Base-by-base conservation (phyloP, 2,113 vertebrate genomes). In the Oncorhynchus mykiss region DNA sequence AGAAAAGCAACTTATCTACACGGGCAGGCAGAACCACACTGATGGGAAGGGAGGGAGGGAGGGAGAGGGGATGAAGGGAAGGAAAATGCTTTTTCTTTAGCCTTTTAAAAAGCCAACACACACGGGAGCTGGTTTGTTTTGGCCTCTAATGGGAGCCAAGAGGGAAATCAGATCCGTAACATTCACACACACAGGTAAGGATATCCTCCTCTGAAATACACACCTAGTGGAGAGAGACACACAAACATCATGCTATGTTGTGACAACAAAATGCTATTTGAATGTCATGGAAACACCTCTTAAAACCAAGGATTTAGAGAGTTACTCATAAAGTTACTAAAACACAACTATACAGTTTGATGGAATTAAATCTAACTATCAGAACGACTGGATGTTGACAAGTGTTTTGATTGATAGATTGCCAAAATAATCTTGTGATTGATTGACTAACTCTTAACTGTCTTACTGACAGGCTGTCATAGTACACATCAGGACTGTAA, bases 1-100 rank as follows among this genome's bases (percentile, higher is more conserved):
- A 14, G 11, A 70, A 54, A 80, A 67, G 12, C 62, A 78, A 73
- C 71, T 73, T 83, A 86, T 82, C 79, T 64, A 31, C 57, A 77
- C 13, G 20, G 49, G 72, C 71, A 80, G 77, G 45, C 71, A 22
- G 24, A 76, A 71, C 66, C 14, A 67, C 0, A 66, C 57, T 14
- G 81, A 83, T 82, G 80, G 60, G 80, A 45, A 45, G 80, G 34
- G 18, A 51, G 22, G 48, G 18, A 51, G 22, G 48, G 57, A 62
- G 20, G 57, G 25, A n/a, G 51, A 24, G 14, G 25, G 49, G 75
- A 20, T 16, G 11, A 72, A 72, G 27, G 22, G 0, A 45, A 8
- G 39, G 39, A 39, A 39, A 45, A 45, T 45, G 8, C 69, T 67
- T 70, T 67, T 60, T 51, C 67, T 20, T 59, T 22, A 31, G 73